Evolutionary conservation across 37 sponge, comb jelly and placozoan species (phyloP), one percentile per base, ranked within the genome.

Genomic region (Hormiphora californensis): DNA sequence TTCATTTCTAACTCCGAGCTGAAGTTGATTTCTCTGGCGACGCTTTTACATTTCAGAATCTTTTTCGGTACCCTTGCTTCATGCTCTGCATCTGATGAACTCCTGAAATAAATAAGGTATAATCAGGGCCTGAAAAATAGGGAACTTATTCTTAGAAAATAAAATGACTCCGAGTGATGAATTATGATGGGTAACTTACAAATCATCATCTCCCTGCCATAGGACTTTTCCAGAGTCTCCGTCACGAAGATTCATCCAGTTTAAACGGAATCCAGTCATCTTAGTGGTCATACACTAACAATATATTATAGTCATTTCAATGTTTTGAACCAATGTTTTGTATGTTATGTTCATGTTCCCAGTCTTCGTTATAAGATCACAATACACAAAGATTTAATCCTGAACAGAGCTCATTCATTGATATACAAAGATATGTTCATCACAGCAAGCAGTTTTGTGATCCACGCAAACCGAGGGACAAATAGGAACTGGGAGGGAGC

Each of bases 241-340:
- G 81, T 96, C 97, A 38, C 94, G 87, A 0, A 96, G 89, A 55
- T 94, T 92, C 97, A 96, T 96, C 97, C 97, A 96, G 81, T 96
- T 96, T 32, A 65, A 31, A 7, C 17, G 32, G 28, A 65, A 65
- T 5, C 67, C 67, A 65, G 35, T 21, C 15, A 39, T 33, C 67
- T 65, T 65, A n/a, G n/a, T n/a, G n/a, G n/a, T n/a, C n/a, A n/a
- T n/a, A n/a, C n/a, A n/a, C n/a, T n/a, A n/a, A n/a, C n/a, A n/a
- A n/a, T n/a, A n/a, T n/a, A n/a, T n/a, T n/a, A n/a, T n/a, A n/a
- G n/a, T n/a, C n/a, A n/a, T n/a, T n/a, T n/a, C n/a, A n/a, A n/a
- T n/a, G n/a, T n/a, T n/a, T n/a, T n/a, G n/a, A n/a, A n/a, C n/a
- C n/a, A n/a, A n/a, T n/a, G n/a, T n/a, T n/a, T n/a, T n/a, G n/a